A percentile compares a stretch with the other conserved stretches of the same genome.
Conservation (phyloP, 2,888 invertebrate genomes). For the Leptinotarsa juncta region DNA sequence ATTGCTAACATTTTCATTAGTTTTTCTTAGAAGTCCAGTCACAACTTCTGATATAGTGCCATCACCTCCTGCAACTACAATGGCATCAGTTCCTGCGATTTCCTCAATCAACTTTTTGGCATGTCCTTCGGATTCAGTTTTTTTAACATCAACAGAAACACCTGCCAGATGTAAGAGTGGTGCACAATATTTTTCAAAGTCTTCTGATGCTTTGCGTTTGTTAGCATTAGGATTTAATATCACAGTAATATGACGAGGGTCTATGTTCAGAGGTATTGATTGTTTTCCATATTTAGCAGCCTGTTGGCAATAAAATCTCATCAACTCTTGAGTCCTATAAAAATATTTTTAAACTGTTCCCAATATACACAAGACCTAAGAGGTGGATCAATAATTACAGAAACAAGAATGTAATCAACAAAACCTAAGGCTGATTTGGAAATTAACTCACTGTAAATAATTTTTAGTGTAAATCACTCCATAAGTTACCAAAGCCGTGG, state of each 20-base stretch:
- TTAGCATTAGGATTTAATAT: constrained; percentile 93
- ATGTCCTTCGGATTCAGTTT: constrained; percentile 90
- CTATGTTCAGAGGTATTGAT: constrained; percentile 69
- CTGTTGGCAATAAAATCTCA: constrained; percentile 83
- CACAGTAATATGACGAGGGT: constrained; percentile 83
- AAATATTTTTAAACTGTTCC: constrained; percentile 23
- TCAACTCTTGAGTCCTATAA: constrained; percentile 79
- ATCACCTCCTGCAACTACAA: constrained; percentile 95
- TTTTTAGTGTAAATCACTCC: constrained; percentile 77
- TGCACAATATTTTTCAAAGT: constrained; percentile 92
- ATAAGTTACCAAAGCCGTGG: constrained; percentile 75
- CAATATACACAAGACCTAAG: constrained; percentile 2
- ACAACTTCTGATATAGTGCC: constrained; percentile 92
- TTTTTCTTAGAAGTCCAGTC: constrained; percentile 83
- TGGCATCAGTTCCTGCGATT: constrained; percentile 80
- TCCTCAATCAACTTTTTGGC: constrained; percentile 84
- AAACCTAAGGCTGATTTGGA: neutral
- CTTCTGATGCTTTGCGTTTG: constrained; percentile 75
- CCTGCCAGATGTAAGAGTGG: constrained; percentile 94
- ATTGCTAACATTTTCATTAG: constrained; percentile 67
- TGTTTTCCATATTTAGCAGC: constrained; percentile 79
- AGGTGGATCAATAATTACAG: too few relatives aligned
- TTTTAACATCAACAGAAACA: constrained; percentile 77
- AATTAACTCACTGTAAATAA: constrained; percentile 75
- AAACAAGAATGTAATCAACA: too few relatives aligned